Evolutionary conservation across 2,113 vertebrate species (phyloP).

Genomic region (Sakesphorus luctuosus): DNA sequence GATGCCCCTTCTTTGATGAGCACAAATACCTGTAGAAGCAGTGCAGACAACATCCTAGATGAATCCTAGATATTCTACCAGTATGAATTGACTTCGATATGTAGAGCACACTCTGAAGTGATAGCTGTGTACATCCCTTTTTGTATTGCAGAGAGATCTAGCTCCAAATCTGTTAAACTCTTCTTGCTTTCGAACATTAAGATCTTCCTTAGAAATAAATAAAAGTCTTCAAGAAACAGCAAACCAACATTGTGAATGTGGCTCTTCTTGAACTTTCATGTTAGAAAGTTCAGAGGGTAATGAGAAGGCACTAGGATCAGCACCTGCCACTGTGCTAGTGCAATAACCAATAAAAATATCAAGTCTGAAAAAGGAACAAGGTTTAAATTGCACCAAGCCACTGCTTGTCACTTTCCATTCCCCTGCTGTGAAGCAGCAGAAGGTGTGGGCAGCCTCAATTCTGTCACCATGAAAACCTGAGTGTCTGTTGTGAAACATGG

Average conservation of each 20-base stretch:
- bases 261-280: neutral
- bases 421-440: neutral
- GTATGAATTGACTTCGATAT: neutral
- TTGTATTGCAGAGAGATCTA: neutral
- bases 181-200: neutral
- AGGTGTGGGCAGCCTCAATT: neutral
- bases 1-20: neutral
- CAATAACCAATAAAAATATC: neutral
- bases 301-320: neutral
- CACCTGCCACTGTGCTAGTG: neutral
- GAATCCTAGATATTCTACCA: neutral
- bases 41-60: neutral
- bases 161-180: neutral
- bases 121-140: neutral
- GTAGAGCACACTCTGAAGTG: neutral
- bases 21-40: neutral
- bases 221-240: neutral
- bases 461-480: neutral
- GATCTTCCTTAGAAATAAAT: neutral
- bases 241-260: neutral
- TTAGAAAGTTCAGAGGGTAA: neutral
- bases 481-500: neutral
- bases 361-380: neutral
- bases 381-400: neutral
- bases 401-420: neutral